Percentiles rank a stretch among this genome's conserved stretches.
Conservation (phyloP, 92 coral and sea anemone genomes). For the Bergia puertoricense region DNA sequence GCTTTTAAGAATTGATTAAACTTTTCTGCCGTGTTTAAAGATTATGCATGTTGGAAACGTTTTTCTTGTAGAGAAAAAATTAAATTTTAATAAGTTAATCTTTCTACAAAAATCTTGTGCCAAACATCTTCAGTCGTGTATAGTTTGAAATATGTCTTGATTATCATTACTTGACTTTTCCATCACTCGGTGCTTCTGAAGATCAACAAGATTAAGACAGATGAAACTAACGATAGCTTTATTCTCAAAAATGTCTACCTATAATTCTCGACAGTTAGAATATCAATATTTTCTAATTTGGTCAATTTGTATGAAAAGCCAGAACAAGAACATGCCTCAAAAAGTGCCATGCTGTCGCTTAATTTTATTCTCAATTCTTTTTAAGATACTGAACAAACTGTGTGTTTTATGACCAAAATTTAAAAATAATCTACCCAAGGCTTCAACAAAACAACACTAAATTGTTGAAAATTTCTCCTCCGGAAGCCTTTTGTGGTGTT, state of each 20-base stretch:
- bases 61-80: conserved; percentile 2
- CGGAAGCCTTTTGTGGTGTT: not conserved
- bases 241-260: not conserved
- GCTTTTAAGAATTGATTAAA: not conserved
- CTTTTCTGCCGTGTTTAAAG: not conserved
- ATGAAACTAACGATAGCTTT: conserved; percentile 3
- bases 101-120: not conserved
- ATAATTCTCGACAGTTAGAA: conserved; percentile 6
- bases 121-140: not conserved
- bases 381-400: not conserved
- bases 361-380: not conserved
- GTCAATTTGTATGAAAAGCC: not conserved
- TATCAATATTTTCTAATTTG: not conserved
- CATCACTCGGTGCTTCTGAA: conserved; percentile 10
- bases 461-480: not conserved
- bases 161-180: conserved; percentile 14
- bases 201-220: conserved; percentile 23
- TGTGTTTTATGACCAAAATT: not conserved
- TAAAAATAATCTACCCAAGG: not conserved
- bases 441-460: not conserved
- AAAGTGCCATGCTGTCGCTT: not conserved
- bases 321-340: not conserved
- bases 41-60: not conserved
- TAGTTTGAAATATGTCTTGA: not conserved
- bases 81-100: conserved; percentile 26